phyloP scores from a whole-genome alignment of 2,888 invertebrate species.

The Cryptus viduatorius region DNA sequence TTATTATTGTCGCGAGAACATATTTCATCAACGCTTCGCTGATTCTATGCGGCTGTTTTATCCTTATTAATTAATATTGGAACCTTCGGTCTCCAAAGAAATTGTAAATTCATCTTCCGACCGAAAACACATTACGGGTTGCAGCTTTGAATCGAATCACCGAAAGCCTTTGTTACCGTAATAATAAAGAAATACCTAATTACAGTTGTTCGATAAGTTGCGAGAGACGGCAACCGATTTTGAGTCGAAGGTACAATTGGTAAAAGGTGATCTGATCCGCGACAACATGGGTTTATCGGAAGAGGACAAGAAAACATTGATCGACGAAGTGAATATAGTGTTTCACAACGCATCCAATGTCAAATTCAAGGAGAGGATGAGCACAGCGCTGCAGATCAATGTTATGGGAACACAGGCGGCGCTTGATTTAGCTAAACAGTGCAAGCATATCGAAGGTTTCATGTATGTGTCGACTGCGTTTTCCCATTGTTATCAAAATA shows the following conservation, averaged over 20 bases:
- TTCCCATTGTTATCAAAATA: constrained; percentile 38
- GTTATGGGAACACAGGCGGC: constrained; percentile 51
- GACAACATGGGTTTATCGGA: constrained; percentile 42
- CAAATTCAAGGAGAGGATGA: constrained; percentile 46
- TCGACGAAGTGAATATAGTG: constrained; percentile 24
- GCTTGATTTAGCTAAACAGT: constrained; percentile 49
- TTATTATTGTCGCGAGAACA: too few species aligned
- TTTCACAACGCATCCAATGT: constrained; percentile 36
- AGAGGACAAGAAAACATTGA: constrained; percentile 15
- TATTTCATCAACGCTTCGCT: too few species aligned
- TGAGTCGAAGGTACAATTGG: constrained; percentile 21
- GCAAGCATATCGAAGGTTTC: constrained; percentile 47
- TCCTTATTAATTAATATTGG: too few species aligned
- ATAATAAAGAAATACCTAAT: background rate
- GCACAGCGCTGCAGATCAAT: constrained; percentile 11
- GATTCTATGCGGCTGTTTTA: too few species aligned
- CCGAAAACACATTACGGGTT: too few species aligned
- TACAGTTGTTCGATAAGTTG: constrained; percentile 50
- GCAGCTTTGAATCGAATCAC: too few species aligned
- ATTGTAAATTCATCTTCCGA: too few species aligned
- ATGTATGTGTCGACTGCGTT: constrained; percentile 62
- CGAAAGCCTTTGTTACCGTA: too few species aligned
- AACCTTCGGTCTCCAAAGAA: too few species aligned
- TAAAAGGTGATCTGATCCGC: constrained; percentile 50
- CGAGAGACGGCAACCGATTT: constrained; percentile 11